Evolutionary conservation across 2,797 vertebrate species (phyloP).

Genomic region (Arrhamphus sclerolepis): DNA sequence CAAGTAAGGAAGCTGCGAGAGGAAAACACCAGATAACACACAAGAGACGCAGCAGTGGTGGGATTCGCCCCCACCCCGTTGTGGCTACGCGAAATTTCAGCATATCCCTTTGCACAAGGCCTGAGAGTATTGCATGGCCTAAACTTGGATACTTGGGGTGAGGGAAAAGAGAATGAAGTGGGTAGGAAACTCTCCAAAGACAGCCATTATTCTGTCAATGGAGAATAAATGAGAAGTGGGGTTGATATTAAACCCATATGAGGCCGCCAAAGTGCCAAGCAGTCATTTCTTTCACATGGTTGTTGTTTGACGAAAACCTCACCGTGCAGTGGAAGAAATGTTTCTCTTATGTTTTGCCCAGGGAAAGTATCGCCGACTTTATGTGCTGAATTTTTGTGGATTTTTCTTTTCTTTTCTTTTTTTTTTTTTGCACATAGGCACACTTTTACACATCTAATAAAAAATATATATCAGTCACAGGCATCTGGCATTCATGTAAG

Average conservation of each 20-base stretch:
- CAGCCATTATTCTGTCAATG: conserved; percentile 76
- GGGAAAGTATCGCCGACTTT: conserved; percentile 34
- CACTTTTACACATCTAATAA: conserved; percentile 4
- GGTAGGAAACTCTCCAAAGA: conserved; percentile 73
- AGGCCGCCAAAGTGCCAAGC: conserved; percentile 71
- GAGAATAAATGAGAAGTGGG: conserved; percentile 76
- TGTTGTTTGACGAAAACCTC: conserved; percentile 58
- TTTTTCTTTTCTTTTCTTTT: no score
- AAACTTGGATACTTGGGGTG: conserved; percentile 62
- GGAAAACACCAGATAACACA: conserved; percentile 48
- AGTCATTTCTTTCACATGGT: conserved; percentile 69
- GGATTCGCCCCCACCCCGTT: conserved; percentile 68
- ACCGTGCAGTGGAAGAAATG: conserved; percentile 31
- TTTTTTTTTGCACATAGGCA: background rate
- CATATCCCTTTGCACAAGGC: conserved; percentile 52
- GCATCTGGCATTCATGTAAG: conserved; percentile 10
- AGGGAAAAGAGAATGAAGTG: conserved; percentile 63
- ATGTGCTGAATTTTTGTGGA: background rate
- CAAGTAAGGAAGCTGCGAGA: conserved; percentile 31
- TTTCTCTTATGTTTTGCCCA: conserved; percentile 34
- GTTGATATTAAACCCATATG: conserved; percentile 83
- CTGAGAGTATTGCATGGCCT: conserved; percentile 47
- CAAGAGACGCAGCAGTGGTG: conserved; percentile 41
- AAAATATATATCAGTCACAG: conserved; percentile 8
- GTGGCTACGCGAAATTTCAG: conserved; percentile 52